Percentiles rank a stretch among this genome's conserved stretches.
phyloP scores from a whole-genome alignment of 2,113 vertebrate species.

The Halichoerus grypus region DNA sequence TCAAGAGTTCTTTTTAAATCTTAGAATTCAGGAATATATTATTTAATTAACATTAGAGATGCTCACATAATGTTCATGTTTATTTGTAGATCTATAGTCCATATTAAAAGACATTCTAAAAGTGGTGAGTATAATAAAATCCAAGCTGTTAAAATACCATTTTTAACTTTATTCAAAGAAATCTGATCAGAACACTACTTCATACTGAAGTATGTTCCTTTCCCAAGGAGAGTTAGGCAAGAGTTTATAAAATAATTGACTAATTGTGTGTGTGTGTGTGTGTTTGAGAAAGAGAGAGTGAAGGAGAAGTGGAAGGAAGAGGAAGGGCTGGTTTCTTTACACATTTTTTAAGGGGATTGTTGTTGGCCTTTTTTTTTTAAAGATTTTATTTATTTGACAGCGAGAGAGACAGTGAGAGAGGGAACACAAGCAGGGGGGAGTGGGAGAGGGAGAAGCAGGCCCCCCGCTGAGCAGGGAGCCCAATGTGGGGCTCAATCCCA shows the following conservation, averaged over 20 bases:
- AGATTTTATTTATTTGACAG: too few species aligned
- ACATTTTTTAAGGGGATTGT: background rate
- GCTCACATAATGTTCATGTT: background rate
- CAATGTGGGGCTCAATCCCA: too few species aligned
- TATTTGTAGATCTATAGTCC: background rate
- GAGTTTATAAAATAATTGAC: background rate
- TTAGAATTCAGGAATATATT: background rate
- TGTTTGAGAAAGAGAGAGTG: background rate
- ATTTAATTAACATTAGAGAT: background rate
- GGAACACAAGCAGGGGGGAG: too few species aligned
- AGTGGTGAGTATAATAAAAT: background rate
- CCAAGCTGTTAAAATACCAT: background rate
- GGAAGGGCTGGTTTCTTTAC: background rate
- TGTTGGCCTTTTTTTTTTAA: background rate
- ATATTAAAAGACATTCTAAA: background rate
- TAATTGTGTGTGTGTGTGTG: background rate
- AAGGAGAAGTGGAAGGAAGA: background rate
- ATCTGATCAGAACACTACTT: background rate
- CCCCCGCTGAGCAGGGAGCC: too few species aligned
- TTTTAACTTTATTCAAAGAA: constrained; percentile 15
- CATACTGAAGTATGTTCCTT: background rate
- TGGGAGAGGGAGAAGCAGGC: too few species aligned
- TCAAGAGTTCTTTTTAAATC: background rate
- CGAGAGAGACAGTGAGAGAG: too few species aligned
- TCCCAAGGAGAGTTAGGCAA: background rate